Percentiles rank a stretch among this genome's conserved stretches.
phyloP scores from a whole-genome alignment of 2,113 vertebrate species.

The Serinus canaria region DNA sequence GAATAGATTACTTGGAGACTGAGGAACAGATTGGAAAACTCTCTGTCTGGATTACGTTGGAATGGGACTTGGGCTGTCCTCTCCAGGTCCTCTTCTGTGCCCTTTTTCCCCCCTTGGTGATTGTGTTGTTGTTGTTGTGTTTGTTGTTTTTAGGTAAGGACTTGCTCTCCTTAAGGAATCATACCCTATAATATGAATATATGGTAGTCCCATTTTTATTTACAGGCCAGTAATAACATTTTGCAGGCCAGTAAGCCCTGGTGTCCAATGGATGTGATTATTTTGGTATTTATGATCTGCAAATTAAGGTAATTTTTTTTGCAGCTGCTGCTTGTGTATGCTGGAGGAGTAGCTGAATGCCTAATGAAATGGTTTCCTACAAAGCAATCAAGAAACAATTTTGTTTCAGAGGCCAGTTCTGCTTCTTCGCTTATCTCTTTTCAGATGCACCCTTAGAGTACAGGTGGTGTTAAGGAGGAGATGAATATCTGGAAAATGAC shows the following conservation, averaged over 20 bases:
- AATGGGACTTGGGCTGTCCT: neutral
- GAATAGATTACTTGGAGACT: neutral
- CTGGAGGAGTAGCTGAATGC: neutral
- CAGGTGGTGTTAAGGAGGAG: slow-evolving; percentile 23
- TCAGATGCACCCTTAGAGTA: neutral
- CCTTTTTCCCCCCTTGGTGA: fast-evolving
- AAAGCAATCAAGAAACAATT: slow-evolving; percentile 58
- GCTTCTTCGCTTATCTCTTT: slow-evolving; percentile 21
- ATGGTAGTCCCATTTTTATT: neutral
- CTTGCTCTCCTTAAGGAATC: neutral
- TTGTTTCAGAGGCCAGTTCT: slow-evolving; percentile 37
- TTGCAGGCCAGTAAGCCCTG: neutral
- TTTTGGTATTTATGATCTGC: neutral
- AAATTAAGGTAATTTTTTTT: neutral
- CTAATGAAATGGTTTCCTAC: slow-evolving; percentile 24
- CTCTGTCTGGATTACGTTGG: neutral
- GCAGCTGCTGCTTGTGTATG: neutral
- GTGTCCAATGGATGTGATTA: neutral
- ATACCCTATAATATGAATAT: neutral
- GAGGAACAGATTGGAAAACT: neutral
- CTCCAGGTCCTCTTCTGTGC: neutral
- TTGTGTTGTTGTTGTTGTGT: neutral
- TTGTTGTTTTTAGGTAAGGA: neutral
- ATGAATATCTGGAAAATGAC: slow-evolving; percentile 40
- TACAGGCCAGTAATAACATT: neutral